Percentiles rank a stretch among this genome's conserved stretches.
Conservation (phyloP, 2,797 vertebrate species). For the Hirundo rustica region DNA sequence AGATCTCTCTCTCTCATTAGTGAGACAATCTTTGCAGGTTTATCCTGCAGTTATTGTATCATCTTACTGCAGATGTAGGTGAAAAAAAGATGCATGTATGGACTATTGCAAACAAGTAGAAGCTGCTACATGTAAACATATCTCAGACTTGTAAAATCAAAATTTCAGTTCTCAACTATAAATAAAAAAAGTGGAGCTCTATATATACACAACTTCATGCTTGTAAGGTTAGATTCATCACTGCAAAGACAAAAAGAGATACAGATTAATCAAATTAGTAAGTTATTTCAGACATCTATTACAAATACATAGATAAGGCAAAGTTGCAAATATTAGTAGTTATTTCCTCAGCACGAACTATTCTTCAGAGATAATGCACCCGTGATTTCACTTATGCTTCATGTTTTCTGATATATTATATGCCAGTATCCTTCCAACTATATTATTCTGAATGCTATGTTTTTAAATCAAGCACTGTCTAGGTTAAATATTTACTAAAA, state of each 20-base stretch:
- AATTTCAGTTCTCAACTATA: slow-evolving; percentile 87
- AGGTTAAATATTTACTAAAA: neutral
- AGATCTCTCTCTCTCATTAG: slow-evolving; percentile 50
- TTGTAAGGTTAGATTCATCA: slow-evolving; percentile 94
- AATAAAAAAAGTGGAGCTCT: slow-evolving; percentile 92
- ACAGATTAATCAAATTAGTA: slow-evolving; percentile 71
- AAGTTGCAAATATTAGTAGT: neutral
- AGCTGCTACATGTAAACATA: slow-evolving; percentile 86
- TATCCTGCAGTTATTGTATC: slow-evolving; percentile 55
- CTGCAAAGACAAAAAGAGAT: slow-evolving; percentile 87
- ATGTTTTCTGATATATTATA: neutral
- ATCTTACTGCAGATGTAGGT: slow-evolving; percentile 67
- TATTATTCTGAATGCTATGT: neutral
- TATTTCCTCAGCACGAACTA: neutral
- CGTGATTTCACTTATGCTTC: neutral
- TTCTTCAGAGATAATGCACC: neutral
- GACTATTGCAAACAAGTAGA: slow-evolving; percentile 82
- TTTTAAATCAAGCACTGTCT: neutral
- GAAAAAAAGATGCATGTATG: slow-evolving; percentile 64
- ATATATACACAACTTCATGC: slow-evolving; percentile 99
- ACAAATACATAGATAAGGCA: neutral
- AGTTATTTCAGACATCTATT: neutral
- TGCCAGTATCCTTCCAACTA: neutral
- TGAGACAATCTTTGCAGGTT: slow-evolving; percentile 55
- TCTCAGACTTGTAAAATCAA: slow-evolving; percentile 79